A percentile compares a stretch with the other conserved stretches of the same genome.
Conservation (phyloP, 2,113 vertebrate species). For the Daboia siamensis region DNA sequence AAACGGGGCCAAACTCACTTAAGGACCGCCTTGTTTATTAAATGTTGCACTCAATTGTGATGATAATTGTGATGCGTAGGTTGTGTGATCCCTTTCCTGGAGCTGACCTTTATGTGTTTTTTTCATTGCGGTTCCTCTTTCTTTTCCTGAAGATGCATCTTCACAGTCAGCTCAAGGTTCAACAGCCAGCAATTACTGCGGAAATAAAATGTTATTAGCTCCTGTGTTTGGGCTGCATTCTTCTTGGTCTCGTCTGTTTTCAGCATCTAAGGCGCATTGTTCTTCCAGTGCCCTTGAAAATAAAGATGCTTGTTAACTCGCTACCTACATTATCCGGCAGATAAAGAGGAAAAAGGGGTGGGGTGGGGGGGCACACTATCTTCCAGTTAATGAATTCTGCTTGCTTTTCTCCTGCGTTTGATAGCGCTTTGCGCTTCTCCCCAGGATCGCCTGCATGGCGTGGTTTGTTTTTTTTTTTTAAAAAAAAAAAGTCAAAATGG, state of each 20-base stretch:
- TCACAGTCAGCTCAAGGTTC: slow-evolving; percentile 58
- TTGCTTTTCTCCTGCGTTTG: slow-evolving; percentile 71
- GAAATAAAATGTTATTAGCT: slow-evolving; percentile 62
- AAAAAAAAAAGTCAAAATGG: slow-evolving; percentile 19
- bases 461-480: too few species aligned
- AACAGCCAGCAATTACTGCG: slow-evolving; percentile 54
- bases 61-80: slow-evolving; percentile 20
- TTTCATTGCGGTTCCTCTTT: slow-evolving; percentile 51
- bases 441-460: background rate
- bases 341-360: slow-evolving; percentile 22
- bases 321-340: slow-evolving; percentile 56
- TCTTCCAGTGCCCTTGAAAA: slow-evolving; percentile 65
- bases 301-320: slow-evolving; percentile 56
- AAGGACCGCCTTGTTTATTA: too few species aligned
- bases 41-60: too few species aligned
- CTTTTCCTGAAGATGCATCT: slow-evolving; percentile 60
- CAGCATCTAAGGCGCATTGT: slow-evolving; percentile 42
- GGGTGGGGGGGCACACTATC: slow-evolving; percentile 44
- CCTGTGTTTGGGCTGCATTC: slow-evolving; percentile 55
- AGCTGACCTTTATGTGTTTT: slow-evolving; percentile 58
- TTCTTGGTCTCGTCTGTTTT: slow-evolving; percentile 56
- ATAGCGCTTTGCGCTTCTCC: slow-evolving; percentile 60
- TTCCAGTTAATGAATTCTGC: slow-evolving; percentile 68
- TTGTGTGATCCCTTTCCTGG: slow-evolving; percentile 36
- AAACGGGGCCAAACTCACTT: too few species aligned